Base-by-base conservation (phyloP, 2,888 invertebrate species). In the Macrosoma leucophasiata region DNA sequence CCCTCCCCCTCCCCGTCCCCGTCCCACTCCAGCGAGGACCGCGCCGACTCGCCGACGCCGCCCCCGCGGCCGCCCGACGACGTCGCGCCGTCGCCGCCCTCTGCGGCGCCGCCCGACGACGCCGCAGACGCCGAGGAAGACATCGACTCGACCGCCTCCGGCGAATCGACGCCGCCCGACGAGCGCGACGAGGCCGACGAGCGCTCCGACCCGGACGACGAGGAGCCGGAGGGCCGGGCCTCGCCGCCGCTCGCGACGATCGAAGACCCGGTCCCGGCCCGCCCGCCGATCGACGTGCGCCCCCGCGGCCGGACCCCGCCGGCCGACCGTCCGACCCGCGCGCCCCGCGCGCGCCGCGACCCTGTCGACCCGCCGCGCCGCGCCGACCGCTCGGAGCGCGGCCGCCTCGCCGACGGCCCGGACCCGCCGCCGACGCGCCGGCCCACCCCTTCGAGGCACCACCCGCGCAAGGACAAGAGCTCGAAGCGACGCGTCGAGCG, bases 1-100 rank as follows among this genome's bases (percentile, higher is more conserved):
- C 22, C 22, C 22, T 13, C 47, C 4, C 71, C 62, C 33, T 70
- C 71, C 25, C 63, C 66, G 51, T 66, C 66, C 37, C 69, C 73
- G 43, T 56, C 54, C 40, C 62, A 53, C 29, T 36, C 35, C 28
- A 48, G 41, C 25, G 41, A 24, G 23, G 41, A 39, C 7, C 27
- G 39, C 13, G 41, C 36, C 23, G 47, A 41, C 13, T 22, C 41
- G 20, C 19, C 38, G 26, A 34, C 34, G 35, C 27, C 31, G 18
- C 25, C 30, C 30, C 28, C 31, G 12, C 31, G 25, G 28, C 33
- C 11, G 13, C 14, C 17, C 28, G 37, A 32, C 18, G 22, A 25
- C 13, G 19, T 13, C 3, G 17, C 29, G 9, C 29, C 19, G 6
- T 20, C 12, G 18, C 26, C 37, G 27, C 6, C 33, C 35, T 17